Base-by-base conservation (phyloP, 2,797 vertebrate genomes). In the Ambastaia sidthimunki region DNA sequence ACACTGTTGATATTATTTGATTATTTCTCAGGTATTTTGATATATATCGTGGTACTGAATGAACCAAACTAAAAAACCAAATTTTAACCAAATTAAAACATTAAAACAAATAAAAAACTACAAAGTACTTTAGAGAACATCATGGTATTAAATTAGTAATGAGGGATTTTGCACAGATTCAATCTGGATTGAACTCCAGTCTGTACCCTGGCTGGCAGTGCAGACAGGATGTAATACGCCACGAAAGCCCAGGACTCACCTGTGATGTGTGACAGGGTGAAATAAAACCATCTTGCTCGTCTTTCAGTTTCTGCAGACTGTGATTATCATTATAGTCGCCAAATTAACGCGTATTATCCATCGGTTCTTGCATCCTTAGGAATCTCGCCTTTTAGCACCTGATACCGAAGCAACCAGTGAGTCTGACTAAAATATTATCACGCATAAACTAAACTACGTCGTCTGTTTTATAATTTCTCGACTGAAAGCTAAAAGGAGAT, bases 261-360 rank as follows among this genome's bases (percentile, higher is more conserved):
- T 60, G 57, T 60, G 10, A 23, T 23, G 55, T 11, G 21, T 19
- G 21, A 57, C 67, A 47, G 67, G 65, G 55, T 50, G 47, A 55
- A 34, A 71, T 50, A 23, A 54, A 78, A 9, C 44, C 63, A 65
- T 31, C 37, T 19, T 13, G 23, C 23, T 15, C 57, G 57, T 60
- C 23, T 23, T 65, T 79, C 59, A 79, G 59, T 72, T 71, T 41
- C 37, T 31, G 60, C 31, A 79, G 69, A 25, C 69, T 16, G 3
- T 57, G 68, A 16, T 71, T 57, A 78, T 63, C 41, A 54, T 72
- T 41, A 55, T 28, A 48, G 6, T 55, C 31, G 19, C 55, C 41
- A 57, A 78, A 71, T 78, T 60, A 68, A 71, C 28, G 47, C 23
- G 48, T 19, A 9, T 10, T 65, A 55, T 71, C 76, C 76, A 72